A percentile compares a stretch with the other conserved stretches of the same genome.
These are phyloP conservation scores for Drosophila phalerata DNA, from an alignment of 2,888 invertebrate species.

Conservation along the genomic window DNA sequence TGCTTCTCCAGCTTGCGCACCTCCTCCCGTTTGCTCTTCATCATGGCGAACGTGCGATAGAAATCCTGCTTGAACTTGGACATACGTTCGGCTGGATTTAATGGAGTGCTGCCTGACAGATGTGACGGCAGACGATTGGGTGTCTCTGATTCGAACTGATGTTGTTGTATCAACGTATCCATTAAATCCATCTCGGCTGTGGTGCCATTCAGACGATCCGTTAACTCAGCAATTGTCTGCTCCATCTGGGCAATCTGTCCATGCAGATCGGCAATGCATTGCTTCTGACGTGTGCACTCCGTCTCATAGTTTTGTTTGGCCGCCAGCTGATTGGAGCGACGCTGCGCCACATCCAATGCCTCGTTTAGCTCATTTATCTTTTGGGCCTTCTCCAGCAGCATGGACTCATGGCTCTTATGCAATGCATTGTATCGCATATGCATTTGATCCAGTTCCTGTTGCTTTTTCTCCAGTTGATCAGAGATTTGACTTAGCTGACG, in stretches of 20 bases:
- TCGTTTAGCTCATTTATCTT: conserved; percentile 88
- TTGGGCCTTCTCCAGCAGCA: conserved; percentile 88
- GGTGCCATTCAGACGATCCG: conserved; percentile 79
- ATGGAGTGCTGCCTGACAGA: conserved; percentile 82
- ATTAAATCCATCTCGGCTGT: conserved; percentile 83
- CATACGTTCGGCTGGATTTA: conserved; percentile 83
- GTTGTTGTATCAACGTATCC: conserved; percentile 83
- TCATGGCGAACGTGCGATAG: conserved; percentile 85
- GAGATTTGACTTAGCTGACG: conserved; percentile 85
- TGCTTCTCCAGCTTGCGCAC: conserved; percentile 86
- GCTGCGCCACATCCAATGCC: conserved; percentile 88
- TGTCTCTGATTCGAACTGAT: conserved; percentile 74
- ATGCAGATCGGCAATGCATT: conserved; percentile 78
- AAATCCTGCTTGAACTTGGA: conserved; percentile 86
- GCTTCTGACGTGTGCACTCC: conserved; percentile 80
- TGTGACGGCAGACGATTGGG: conserved; percentile 57
- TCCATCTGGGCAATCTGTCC: conserved; percentile 81
- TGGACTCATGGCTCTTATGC: conserved; percentile 87
- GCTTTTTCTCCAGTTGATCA: conserved; percentile 85
- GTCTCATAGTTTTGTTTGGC: conserved; percentile 75
- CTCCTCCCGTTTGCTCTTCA: conserved; percentile 86
- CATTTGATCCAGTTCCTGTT: conserved; percentile 87
- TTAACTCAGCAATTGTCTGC: conserved; percentile 79
- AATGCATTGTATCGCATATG: conserved; percentile 87
- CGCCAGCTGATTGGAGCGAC: conserved; percentile 85